Evolutionary conservation across 2,113 vertebrate genomes (phyloP), one percentile per base, ranked within the genome.

Genomic region (Peromyscus leucopus): DNA sequence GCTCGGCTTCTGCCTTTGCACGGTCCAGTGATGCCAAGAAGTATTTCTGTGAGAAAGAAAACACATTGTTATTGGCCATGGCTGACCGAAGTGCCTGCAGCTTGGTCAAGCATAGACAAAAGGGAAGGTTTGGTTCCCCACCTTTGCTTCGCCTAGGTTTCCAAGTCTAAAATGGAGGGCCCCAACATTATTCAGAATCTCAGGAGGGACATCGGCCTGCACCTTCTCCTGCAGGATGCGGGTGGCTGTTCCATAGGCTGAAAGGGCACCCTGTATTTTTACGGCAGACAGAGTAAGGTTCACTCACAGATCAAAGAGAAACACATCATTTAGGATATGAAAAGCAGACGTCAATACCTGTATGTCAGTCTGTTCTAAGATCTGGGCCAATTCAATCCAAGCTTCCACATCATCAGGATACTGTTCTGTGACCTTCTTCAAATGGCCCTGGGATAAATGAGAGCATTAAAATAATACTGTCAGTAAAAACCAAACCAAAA

Each of bases 161-260:
- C 99, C 99, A 97, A 99, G 99, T 97, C 99, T 99, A 98, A 99
- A 99, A 97, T 99, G 99, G 89, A 99, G 99, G 86, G 99, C 99
- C 42, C 99, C 99, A 91, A 99, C 99, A 28, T 99, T 99, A 98
- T 99, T 99, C 92, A 99, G 98, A 96, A 99, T 99, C 98, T 99
- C 99, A 17, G 99, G 99, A 5, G 99, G 99, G 4, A 99, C 99
- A 55, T 99, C 99, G 0, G 99, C 99, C 98, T 99, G 99, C 8
- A 99, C 99, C 91, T 99, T 99, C 98, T 99, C 99, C 97, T 99
- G 99, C 94, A 99, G 99, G 97, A 99, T 99, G 28, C 99, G 99
- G 1, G 99, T 99, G 92, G 99, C 99, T 95, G 99, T 99, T 92
- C 99, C 99, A 8, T 99, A 99, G 33, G 99, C 99, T 2, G 99